Base-by-base conservation (phyloP, 2,888 invertebrate genomes). In the Andrena minutula region DNA sequence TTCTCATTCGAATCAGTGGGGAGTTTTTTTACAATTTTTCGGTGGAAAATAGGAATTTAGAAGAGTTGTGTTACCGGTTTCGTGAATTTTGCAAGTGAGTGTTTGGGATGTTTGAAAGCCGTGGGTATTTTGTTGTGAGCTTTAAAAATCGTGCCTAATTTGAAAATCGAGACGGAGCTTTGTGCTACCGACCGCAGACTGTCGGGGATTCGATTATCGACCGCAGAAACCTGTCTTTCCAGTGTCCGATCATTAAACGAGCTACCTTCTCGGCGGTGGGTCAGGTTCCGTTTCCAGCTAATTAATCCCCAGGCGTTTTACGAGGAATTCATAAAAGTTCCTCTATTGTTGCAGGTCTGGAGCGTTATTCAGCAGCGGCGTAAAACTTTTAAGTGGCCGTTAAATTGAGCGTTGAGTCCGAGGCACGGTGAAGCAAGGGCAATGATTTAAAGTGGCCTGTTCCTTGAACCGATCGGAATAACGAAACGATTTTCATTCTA, bases 401-500 rank as follows among this genome's bases (percentile, higher is more conserved):
- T n/a, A 20, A 49, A 69, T 28, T 8, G 53, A n/a, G 41, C 8
- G 47, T n/a, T 32, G 32, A 8, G 20, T 47, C 12, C 23, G n/a
- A 58, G 35, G 26, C 35, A 41, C 58, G 28, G 51, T 20, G 63
- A 16, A 5, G 41, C 41, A 41, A 41, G 16, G 41, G 49, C 32
- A 47, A 16, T 10, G 28, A 49, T 53, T 30, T 63, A 16, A 68
- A 41, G 16, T 28, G 30, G 28, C 32, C 28, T 7, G 72, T 75
- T 83, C 70, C 28, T 51, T 20, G 69, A 77, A 68, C 56, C 66
- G 74, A 60, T 51, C n/a, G 32, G n/a, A 69, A 73, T 76, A 73
- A 81, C 51, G 47, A 69, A 82, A 74, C 56, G n/a, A 78, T 75
- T 65, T 72, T 72, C 78, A 69, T 81, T 79, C 72, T 72, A 72